Evolutionary conservation across 2,113 vertebrate species (phyloP).

Genomic region (Callocephalon fimbriatum): DNA sequence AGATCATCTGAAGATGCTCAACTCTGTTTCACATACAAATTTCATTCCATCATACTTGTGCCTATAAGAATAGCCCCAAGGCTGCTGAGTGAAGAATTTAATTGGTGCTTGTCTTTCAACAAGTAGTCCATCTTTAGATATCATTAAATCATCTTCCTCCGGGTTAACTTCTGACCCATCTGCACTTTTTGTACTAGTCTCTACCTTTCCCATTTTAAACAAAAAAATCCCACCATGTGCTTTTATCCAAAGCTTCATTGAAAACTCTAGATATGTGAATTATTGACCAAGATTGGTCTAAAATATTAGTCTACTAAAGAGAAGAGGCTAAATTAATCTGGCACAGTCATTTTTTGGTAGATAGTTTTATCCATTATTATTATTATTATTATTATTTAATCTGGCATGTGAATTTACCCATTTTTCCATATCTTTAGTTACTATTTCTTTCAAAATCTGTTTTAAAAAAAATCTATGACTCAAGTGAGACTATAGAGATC

Average conservation of each 20-base stretch:
- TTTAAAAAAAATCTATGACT: not conserved
- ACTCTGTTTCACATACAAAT: not conserved
- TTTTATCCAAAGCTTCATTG: not conserved
- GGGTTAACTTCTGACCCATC: not conserved
- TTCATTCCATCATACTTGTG: not conserved
- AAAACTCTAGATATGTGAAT: not conserved
- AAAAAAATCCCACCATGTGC: not conserved
- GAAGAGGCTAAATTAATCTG: not conserved
- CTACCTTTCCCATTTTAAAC: not conserved
- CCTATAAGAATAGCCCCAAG: not conserved
- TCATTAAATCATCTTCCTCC: not conserved
- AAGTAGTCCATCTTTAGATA: not conserved
- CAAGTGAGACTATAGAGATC: not conserved
- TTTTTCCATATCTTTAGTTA: not conserved
- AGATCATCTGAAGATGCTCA: not conserved
- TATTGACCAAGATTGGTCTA: not conserved
- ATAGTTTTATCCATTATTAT: not conserved
- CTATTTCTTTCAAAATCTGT: not conserved
- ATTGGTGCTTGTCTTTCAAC: not conserved
- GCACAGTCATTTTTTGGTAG: not conserved
- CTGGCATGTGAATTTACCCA: rapidly evolving
- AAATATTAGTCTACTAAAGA: not conserved
- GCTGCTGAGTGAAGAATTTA: not conserved
- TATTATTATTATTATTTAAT: not conserved
- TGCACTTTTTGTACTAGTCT: not conserved